A percentile compares a stretch with the other conserved stretches of the same genome.
These are phyloP conservation scores for Falco berigora DNA, from an alignment of 2,797 vertebrate species.

Conservation along the genomic window DNA sequence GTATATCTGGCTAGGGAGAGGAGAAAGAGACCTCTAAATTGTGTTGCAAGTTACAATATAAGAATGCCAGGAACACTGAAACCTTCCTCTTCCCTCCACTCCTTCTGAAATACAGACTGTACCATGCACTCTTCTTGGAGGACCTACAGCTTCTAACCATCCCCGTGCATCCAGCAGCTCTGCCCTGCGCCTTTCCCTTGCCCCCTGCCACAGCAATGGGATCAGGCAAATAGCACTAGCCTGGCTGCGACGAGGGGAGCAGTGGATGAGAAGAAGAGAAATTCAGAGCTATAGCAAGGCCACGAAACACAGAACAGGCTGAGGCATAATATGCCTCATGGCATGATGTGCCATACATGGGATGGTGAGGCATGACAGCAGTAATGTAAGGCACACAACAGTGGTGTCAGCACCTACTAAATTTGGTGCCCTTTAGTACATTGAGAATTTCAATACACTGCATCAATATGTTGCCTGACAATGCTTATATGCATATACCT, in stretches of 20 bases:
- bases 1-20: neutral
- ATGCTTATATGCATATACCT: neutral
- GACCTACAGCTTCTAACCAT: neutral
- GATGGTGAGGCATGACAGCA: neutral
- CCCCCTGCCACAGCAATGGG: neutral
- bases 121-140: neutral
- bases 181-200: neutral
- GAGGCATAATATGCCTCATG: neutral
- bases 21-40: neutral
- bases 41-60: neutral
- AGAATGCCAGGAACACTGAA: neutral
- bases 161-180: neutral
- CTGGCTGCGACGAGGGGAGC: neutral
- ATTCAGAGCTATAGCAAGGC: neutral
- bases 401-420: neutral
- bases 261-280: neutral
- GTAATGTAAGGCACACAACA: neutral
- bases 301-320: neutral
- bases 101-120: neutral
- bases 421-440: neutral
- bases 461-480: neutral
- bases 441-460: neutral
- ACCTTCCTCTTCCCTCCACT: neutral
- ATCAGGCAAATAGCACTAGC: neutral
- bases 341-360: too few relatives aligned